These are phyloP conservation scores for Malurus splendens DNA, from an alignment of 2,797 vertebrate species.

Conservation along the genomic window DNA sequence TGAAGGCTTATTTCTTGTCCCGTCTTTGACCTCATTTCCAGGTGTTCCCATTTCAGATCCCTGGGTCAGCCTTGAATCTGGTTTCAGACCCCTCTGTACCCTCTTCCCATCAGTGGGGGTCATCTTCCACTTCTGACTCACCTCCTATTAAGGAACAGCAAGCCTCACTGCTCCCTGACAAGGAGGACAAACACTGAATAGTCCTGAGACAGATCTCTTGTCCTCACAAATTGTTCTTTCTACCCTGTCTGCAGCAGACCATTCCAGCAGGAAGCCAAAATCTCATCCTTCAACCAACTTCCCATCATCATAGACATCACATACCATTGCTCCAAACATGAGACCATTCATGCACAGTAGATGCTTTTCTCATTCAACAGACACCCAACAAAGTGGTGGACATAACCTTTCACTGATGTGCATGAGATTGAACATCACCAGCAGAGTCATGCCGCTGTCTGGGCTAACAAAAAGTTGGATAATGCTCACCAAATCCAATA, in stretches of 20 bases:
- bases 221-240: neutral
- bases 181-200: neutral
- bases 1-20: neutral
- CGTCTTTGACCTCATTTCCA: neutral
- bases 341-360: neutral
- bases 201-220: neutral
- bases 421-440: neutral
- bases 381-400: neutral
- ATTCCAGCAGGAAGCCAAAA: neutral
- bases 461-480: neutral
- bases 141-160: neutral
- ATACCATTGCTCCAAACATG: neutral
- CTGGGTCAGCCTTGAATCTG: neutral
- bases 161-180: neutral
- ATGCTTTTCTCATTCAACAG: neutral
- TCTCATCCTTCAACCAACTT: neutral
- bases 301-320: neutral
- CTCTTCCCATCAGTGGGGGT: neutral
- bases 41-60: neutral
- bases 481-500: neutral
- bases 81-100: neutral
- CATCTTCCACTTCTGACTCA: neutral
- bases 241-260: neutral
- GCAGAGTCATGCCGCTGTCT: neutral
- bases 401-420: neutral